These are phyloP conservation scores for Ostrea edulis DNA, from an alignment of 1,140 invertebrate species.

Conservation along the genomic window DNA sequence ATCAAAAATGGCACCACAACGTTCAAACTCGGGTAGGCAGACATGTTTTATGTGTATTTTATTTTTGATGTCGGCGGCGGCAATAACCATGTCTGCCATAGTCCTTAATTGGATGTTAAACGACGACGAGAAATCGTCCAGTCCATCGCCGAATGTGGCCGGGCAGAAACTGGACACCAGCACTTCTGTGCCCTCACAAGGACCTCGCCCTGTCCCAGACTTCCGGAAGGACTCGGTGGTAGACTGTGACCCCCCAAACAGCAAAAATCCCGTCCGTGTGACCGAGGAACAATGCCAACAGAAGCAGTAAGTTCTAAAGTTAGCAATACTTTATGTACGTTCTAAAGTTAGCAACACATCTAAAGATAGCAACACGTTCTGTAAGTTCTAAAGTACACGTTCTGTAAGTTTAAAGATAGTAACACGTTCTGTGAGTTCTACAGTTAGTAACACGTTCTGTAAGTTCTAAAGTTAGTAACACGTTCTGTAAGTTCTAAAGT, in stretches of 20 bases:
- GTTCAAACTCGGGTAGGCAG: neutral
- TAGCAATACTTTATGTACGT: too few species aligned
- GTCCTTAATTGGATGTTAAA: neutral
- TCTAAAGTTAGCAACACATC: too few species aligned
- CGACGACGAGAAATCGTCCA: neutral
- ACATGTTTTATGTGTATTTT: constrained; percentile 11
- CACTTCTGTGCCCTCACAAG: neutral
- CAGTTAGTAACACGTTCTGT: too few species aligned
- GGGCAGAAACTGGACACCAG: neutral
- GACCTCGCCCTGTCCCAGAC: neutral
- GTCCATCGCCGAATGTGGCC: neutral
- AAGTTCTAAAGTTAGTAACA: too few species aligned
- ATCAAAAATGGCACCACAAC: neutral
- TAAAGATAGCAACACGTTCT: too few species aligned
- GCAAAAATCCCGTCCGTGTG: neutral
- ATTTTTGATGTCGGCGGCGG: neutral
- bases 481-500: too few species aligned
- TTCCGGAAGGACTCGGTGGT: neutral
- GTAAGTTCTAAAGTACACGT: too few species aligned
- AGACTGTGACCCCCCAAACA: neutral
- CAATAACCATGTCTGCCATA: neutral
- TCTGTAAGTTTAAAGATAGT: too few species aligned
- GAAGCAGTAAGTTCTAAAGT: neutral
- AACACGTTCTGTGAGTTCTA: too few species aligned
- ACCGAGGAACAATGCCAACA: neutral